Conservation (phyloP, 2,888 invertebrate genomes). For the Tetropium fuscum region DNA sequence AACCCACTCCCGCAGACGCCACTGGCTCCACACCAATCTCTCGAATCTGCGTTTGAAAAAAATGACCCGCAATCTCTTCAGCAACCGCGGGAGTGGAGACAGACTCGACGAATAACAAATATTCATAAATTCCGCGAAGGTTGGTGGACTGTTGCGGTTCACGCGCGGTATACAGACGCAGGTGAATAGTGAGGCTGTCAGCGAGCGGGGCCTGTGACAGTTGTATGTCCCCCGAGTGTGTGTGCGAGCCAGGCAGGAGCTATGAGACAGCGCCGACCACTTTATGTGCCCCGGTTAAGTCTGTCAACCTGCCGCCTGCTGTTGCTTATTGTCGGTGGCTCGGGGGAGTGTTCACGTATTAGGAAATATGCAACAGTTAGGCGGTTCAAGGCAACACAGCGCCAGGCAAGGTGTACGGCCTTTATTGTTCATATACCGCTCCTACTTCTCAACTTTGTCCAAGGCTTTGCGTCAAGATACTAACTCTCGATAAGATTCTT, state of each 20-base stretch:
- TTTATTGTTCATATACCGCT: slow-evolving; percentile 12
- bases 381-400: slow-evolving; percentile 18
- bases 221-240: slow-evolving; percentile 49
- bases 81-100: slow-evolving; percentile 11
- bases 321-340: slow-evolving; percentile 25
- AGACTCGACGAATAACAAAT: slow-evolving; percentile 39
- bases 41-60: slow-evolving; percentile 3
- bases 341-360: slow-evolving; percentile 24
- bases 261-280: slow-evolving; percentile 52
- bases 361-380: slow-evolving; percentile 12
- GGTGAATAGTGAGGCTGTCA: slow-evolving; percentile 53
- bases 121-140: slow-evolving; percentile 54
- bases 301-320: slow-evolving; percentile 51
- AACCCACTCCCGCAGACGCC: no score
- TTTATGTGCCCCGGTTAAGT: slow-evolving; percentile 52
- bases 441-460: slow-evolving; percentile 16
- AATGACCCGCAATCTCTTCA: slow-evolving; percentile 17
- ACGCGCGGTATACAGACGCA: slow-evolving; percentile 49
- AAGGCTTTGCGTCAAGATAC: slow-evolving; percentile 4
- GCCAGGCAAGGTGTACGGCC: slow-evolving; percentile 21
- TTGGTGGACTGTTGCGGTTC: slow-evolving; percentile 47
- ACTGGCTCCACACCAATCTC: not conserved
- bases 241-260: slow-evolving; percentile 44
- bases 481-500: slow-evolving; percentile 7
- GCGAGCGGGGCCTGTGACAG: slow-evolving; percentile 50